Base-by-base conservation (phyloP, 2,113 vertebrate species). In the Caranx melampygus region DNA sequence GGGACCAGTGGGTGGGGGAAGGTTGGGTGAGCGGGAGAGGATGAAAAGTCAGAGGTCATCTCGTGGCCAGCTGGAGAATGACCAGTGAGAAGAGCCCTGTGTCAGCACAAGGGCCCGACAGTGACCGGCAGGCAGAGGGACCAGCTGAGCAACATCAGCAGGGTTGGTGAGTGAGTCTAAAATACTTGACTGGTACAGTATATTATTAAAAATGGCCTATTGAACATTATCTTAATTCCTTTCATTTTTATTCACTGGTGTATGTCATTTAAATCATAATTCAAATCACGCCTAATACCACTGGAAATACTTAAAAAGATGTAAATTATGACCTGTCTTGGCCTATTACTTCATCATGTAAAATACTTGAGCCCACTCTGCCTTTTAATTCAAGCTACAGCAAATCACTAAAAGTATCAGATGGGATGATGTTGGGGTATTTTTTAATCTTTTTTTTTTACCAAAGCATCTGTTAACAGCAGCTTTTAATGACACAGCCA, bases 301-400 rank as follows among this genome's bases (percentile, higher is more conserved):
- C 54, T 79, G 66, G 6, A 70, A 76, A 77, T 70, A 42, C 58
- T 67, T 49, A 63, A n/a, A 69, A 34, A 76, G 58, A 73, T 73
- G 47, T 70, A 77, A 84, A 87, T 76, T 18, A 66, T 51, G 52
- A 2, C 6, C 31, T 63, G 75, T 35, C 21, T 26, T 47, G 12
- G 20, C 68, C 57, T 72, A 74, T 84, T 67, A 73, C 34, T 54
- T 72, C 51, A 75, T 79, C 6, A 21, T 18, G 52, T 42, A 44
- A 78, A 78, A 57, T 34, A 35, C 42, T 16, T 58, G 7, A 40
- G 2, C n/a, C 26, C 18, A 44, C 8, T 34, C 35, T 55, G n/a
- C 9, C 20, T 67, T 72, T 71, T 64, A 62, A 45, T 44, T 80
- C 10, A 6, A 44, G 45, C 68, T 37, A 55, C 18, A 59, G 8